Base-by-base conservation (phyloP, 23 tunicate genomes). In the Corella eumyota region DNA sequence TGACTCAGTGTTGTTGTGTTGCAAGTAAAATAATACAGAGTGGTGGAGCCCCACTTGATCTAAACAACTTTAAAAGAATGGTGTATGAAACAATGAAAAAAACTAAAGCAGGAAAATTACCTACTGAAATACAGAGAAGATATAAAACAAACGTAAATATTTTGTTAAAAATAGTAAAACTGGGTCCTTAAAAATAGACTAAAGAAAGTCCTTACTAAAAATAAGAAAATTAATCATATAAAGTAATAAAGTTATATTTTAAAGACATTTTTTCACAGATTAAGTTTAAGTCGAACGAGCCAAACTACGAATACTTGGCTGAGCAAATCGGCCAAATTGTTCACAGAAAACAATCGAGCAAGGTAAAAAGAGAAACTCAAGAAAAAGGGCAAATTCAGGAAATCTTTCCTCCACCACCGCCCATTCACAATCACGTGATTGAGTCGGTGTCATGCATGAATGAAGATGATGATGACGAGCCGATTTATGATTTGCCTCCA, bases 401-500 rank as follows among this genome's bases (percentile, higher is more conserved):
- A n/a, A n/a, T n/a, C n/a, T n/a, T n/a, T n/a, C n/a, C n/a, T n/a
- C n/a, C n/a, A n/a, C n/a, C n/a, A n/a, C n/a, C n/a, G n/a, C n/a
- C n/a, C n/a, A n/a, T n/a, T n/a, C n/a, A n/a, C n/a, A n/a, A n/a
- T n/a, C n/a, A n/a, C n/a, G n/a, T n/a, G n/a, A n/a, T n/a, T n/a
- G n/a, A n/a, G n/a, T n/a, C n/a, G n/a, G n/a, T n/a, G n/a, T n/a
- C n/a, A n/a, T n/a, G n/a, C n/a, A 30, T 6, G 38, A 56, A 45
- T 19, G 62, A 45, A 35, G 28, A 31, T 30, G 13, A 50, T 26
- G 71, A 74, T 6, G 74, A 67, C 1, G 84, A 77, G 4, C 72
- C 62, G 7, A 70, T 79, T 24, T 79, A 79, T 34, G 87, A 79
- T 37, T 25, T 69, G 40, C 87, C 87, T 33, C 87, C 87, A 54